Evolutionary conservation across 2,888 invertebrate genomes (phyloP), one percentile per base, ranked within the genome.

Genomic region (Ganaspis brasiliensis): DNA sequence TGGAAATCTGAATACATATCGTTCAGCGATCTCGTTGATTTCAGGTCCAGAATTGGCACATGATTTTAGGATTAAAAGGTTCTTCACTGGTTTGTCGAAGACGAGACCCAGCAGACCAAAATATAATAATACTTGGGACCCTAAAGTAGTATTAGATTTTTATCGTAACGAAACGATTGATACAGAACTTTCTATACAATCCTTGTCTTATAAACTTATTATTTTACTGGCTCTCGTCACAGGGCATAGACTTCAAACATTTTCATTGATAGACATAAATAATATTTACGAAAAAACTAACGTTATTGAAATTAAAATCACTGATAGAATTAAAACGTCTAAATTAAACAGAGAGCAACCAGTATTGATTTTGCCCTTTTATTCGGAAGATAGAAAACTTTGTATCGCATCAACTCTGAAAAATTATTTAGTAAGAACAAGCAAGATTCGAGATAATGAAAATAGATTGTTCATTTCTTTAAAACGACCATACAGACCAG

Each of bases 401-500:
- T 83, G 82, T 57, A 77, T 78, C 6, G 82, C 78, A 19, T 73
- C 77, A 24, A 74, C 71, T 2, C 19, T 82, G 56, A n/a, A 75
- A 49, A 26, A 67, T 2, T 81, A 83, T 63, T 21, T 83, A 26
- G 55, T 21, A 21, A 72, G 14, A 52, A 84, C 81, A 21, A 12
- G 73, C 21, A n/a, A 52, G 3, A 19, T 81, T 49, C 57, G 82
- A 21, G 9, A 56, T 35, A 55, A 73, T 3, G 63, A 45, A 37
- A 55, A 59, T 10, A 21, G 59, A 8, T 72, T 82, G 14, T 82
- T 82, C 14, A 78, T 84, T 19, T 77, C 82, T 0, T 76, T 56
- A 19, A 75, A 63, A 59, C 81, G 79, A 73, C 83, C 83, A 1
- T 55, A 80, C 72, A 80, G 77, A 9, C 40, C 49, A 12, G 82